Percentiles rank a stretch among this genome's conserved stretches.
phyloP scores from a whole-genome alignment of 2,888 invertebrate genomes.

The Torymus auratus region DNA sequence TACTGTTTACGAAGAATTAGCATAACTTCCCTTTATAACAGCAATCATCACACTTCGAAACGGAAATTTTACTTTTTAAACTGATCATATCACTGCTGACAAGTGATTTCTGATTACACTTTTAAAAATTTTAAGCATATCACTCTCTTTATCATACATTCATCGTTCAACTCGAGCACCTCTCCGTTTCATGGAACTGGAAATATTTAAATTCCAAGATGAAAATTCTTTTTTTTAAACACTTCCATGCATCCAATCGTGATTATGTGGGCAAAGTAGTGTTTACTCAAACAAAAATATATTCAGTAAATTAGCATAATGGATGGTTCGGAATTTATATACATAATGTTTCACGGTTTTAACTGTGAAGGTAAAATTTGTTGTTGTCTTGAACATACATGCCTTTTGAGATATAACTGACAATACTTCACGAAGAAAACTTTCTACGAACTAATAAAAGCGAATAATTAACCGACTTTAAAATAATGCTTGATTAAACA shows the following conservation, averaged over 20 bases:
- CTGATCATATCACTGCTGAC: neutral
- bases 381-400: too few relatives aligned
- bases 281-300: neutral
- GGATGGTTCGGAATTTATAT: too few relatives aligned
- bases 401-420: too few relatives aligned
- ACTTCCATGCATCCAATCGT: neutral
- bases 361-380: too few relatives aligned
- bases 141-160: too few relatives aligned
- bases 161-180: too few relatives aligned
- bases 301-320: constrained; percentile 2
- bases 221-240: constrained; percentile 12
- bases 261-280: neutral
- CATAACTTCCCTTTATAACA: neutral
- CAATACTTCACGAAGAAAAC: constrained; percentile 6
- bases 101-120: constrained; percentile 3
- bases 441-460: neutral
- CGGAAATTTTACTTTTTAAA: neutral
- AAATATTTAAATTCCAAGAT: neutral
- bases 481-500: constrained; percentile 48
- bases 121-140: neutral
- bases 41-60: neutral
- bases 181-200: too few relatives aligned
- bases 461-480: constrained; percentile 5
- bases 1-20: neutral
- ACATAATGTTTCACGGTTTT: too few relatives aligned